phyloP scores from a whole-genome alignment of 2,797 vertebrate genomes.

The Emys orbicularis region DNA sequence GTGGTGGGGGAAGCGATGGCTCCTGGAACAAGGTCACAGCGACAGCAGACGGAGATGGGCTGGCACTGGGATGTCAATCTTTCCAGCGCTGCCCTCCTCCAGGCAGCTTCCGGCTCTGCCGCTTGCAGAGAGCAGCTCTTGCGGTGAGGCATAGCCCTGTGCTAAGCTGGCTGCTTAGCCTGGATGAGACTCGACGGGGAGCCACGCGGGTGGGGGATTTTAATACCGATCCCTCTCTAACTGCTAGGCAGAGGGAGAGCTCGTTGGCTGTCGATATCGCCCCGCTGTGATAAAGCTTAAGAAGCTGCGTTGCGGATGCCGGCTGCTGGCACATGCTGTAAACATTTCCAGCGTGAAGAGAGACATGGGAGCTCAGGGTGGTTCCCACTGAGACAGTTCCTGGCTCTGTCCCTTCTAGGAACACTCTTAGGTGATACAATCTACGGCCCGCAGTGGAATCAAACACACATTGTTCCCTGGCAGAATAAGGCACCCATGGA shows the following conservation, averaged over 20 bases:
- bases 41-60: fast-evolving
- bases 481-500: not conserved
- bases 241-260: conserved; percentile 23
- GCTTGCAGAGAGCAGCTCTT: not conserved
- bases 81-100: fast-evolving
- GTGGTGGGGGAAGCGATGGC: fast-evolving
- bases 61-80: not conserved
- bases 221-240: conserved; percentile 28
- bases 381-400: conserved; percentile 31
- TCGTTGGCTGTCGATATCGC: conserved; percentile 49
- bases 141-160: fast-evolving
- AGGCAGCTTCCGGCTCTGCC: fast-evolving
- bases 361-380: conserved; percentile 28
- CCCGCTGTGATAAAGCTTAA: conserved; percentile 75
- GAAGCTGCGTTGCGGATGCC: conserved; percentile 66
- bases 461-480: conserved; percentile 10
- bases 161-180: not conserved
- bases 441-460: not conserved
- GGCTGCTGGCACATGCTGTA: conserved; percentile 33
- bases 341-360: conserved; percentile 17
- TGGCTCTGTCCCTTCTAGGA: conserved; percentile 5
- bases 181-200: not conserved
- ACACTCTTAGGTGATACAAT: not conserved
- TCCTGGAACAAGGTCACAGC: fast-evolving
- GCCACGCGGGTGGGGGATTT: not conserved